Conservation (phyloP, 2,113 vertebrate species). For the Vidua macroura region DNA sequence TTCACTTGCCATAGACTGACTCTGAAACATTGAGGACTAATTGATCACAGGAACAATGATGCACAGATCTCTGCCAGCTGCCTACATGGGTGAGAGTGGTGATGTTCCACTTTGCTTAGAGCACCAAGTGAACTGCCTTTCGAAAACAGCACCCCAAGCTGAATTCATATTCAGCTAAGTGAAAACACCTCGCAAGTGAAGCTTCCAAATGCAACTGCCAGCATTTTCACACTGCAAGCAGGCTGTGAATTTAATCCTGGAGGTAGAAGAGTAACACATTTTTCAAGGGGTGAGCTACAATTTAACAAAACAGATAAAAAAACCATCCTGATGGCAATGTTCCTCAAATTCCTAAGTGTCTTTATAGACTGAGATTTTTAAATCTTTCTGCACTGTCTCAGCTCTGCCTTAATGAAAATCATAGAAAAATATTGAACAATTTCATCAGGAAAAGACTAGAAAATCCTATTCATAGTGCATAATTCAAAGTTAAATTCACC, state of each 20-base stretch:
- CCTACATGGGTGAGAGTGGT: not conserved
- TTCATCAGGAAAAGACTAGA: not conserved
- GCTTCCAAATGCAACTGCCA: not conserved
- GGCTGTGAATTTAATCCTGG: not conserved
- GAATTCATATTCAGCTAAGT: not conserved
- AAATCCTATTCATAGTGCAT: not conserved
- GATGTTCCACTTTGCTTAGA: not conserved
- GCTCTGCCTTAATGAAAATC: not conserved
- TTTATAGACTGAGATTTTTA: not conserved
- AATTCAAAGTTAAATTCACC: not conserved
- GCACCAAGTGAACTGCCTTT: not conserved
- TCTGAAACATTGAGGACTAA: not conserved
- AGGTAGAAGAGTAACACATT: not conserved
- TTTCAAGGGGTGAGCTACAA: not conserved
- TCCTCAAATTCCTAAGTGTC: not conserved
- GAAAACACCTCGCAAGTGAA: not conserved
- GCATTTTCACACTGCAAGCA: not conserved
- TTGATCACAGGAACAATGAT: fast-evolving
- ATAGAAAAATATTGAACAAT: not conserved
- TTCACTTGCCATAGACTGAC: not conserved
- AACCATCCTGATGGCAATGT: fast-evolving
- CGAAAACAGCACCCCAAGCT: not conserved
- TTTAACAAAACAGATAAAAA: not conserved
- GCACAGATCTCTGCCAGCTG: not conserved
- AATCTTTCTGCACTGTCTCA: not conserved